Evolutionary conservation across 2,888 invertebrate genomes (phyloP).

Genomic region (Chrysolina oricalcia): DNA sequence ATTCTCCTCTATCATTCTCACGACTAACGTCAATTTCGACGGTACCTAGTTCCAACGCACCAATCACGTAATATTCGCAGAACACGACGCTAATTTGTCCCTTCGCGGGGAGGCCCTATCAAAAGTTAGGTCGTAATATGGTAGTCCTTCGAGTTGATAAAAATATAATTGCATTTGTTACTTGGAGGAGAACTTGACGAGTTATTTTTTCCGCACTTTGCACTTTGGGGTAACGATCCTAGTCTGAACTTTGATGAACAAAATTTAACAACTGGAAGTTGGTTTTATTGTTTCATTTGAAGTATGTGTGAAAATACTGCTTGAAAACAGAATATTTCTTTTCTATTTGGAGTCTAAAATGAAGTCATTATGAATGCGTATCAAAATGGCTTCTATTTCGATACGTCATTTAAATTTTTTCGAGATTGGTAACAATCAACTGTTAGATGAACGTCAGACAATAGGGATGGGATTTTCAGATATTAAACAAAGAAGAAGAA

Average conservation of each 20-base stretch:
- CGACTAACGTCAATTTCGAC: neutral
- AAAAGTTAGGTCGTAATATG: slow-evolving; percentile 30
- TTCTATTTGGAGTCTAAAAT: too few species aligned
- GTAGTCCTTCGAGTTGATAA: neutral
- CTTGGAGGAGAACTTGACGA: slow-evolving; percentile 16
- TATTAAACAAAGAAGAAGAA: too few species aligned
- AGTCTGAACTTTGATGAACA: neutral
- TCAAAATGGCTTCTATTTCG: too few species aligned
- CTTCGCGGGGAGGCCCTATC: slow-evolving; percentile 35
- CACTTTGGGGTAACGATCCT: neutral
- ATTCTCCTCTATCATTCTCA: neutral
- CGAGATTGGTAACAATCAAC: too few species aligned
- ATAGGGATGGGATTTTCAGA: too few species aligned
- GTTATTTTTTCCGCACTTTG: slow-evolving; percentile 17
- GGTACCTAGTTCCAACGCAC: slow-evolving; percentile 32
- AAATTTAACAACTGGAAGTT: neutral
- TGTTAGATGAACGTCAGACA: too few species aligned
- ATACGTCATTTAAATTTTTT: too few species aligned
- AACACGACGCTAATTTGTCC: slow-evolving; percentile 35
- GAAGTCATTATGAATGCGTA: too few species aligned
- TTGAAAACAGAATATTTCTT: neutral
- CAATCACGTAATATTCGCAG: slow-evolving; percentile 38
- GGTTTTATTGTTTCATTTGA: neutral
- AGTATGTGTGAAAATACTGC: neutral
- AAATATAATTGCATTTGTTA: slow-evolving; percentile 32